Evolutionary conservation across 2,888 invertebrate genomes (phyloP).

Genomic region (Pyrocoelia pectoralis): DNA sequence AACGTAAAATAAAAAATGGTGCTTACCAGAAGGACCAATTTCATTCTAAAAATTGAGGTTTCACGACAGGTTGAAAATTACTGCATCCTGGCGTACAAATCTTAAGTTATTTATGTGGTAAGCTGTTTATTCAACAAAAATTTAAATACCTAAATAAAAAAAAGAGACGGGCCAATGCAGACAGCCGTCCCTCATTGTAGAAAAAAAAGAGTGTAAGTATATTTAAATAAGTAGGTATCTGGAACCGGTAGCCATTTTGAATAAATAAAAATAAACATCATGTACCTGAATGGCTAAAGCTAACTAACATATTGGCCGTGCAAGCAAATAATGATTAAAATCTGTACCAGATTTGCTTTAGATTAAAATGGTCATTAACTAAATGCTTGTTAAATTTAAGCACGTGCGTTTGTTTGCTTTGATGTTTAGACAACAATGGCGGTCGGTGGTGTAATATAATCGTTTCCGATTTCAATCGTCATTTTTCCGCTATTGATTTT

Average conservation of each 20-base stretch:
- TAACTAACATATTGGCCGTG: neutral
- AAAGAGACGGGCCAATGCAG: neutral
- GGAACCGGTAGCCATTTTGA: conserved; percentile 1
- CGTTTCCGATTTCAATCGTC: conserved; percentile 17
- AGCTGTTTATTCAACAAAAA: too few relatives aligned
- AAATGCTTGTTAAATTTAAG: conserved; percentile 30
- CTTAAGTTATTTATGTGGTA: too few relatives aligned
- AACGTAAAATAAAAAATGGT: too few relatives aligned
- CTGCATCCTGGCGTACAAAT: too few relatives aligned
- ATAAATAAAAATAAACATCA: neutral
- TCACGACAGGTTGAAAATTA: too few relatives aligned
- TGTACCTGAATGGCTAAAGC: neutral
- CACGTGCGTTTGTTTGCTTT: conserved; percentile 36
- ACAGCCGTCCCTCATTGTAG: neutral
- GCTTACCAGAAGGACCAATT: too few relatives aligned
- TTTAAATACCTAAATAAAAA: neutral
- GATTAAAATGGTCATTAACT: conserved; percentile 29
- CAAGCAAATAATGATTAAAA: conserved; percentile 16
- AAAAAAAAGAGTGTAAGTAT: neutral
- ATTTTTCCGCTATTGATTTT: conserved; percentile 12
- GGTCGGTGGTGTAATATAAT: conserved; percentile 20
- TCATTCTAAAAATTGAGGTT: too few relatives aligned
- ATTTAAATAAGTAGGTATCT: neutral
- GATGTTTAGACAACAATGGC: conserved; percentile 27
- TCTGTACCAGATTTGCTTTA: conserved; percentile 14